Percentiles rank a stretch among this genome's conserved stretches.
Evolutionary conservation across 2,113 vertebrate species (phyloP).

Genomic region (Xiphophorus hellerii): DNA sequence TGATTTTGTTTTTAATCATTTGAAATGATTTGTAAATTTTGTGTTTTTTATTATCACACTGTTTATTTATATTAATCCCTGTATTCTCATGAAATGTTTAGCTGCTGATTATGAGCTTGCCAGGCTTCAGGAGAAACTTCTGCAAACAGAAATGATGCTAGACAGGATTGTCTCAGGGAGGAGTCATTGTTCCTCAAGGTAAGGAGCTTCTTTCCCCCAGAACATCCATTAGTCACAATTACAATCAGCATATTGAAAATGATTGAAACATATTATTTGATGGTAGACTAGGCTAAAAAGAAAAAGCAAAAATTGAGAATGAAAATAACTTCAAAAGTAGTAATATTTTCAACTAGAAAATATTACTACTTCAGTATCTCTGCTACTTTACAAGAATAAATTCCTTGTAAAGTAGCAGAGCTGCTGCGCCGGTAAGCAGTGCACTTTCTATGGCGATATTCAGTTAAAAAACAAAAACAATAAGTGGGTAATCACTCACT

Average conservation of each 20-base stretch:
- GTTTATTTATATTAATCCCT: conserved; percentile 5
- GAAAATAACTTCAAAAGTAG: too few species aligned
- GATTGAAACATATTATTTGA: too few species aligned
- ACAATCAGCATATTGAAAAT: too few species aligned
- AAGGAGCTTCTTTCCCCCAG: conserved; percentile 16
- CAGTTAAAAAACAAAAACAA: background rate
- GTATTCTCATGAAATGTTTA: conserved; percentile 51
- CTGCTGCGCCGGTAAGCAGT: too few species aligned
- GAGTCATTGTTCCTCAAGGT: conserved; percentile 83
- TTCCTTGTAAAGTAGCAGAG: too few species aligned
- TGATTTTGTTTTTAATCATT: background rate
- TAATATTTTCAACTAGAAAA: background rate
- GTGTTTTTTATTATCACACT: background rate
- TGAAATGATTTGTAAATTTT: background rate
- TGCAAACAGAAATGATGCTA: conserved; percentile 88
- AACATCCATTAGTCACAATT: background rate
- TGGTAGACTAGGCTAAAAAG: background rate
- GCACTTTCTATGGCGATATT: too few species aligned
- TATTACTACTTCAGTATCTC: too few species aligned
- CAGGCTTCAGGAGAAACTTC: conserved; percentile 88
- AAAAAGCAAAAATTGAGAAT: background rate
- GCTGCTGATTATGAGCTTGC: conserved; percentile 85
- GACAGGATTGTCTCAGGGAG: conserved; percentile 87
- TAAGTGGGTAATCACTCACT: background rate
- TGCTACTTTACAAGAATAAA: too few species aligned